Conservation (phyloP, 2,888 invertebrate genomes). For the Emesis castigata region DNA sequence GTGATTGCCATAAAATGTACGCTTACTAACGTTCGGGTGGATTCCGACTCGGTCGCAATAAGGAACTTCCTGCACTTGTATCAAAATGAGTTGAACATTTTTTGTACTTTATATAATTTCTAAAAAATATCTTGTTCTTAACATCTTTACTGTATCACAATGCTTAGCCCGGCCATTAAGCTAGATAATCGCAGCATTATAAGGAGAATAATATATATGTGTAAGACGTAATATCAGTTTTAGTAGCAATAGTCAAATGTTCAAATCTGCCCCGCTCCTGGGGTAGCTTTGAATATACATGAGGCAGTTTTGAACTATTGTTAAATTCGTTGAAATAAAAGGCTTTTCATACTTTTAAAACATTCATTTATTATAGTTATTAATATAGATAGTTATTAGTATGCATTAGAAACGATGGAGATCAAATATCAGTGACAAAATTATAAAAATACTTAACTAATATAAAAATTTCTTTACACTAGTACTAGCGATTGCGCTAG, state of each 20-base stretch:
- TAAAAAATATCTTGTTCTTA: not conserved
- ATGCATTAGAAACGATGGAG: not conserved
- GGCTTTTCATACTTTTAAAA: not conserved
- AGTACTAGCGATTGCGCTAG: slow-evolving; percentile 14
- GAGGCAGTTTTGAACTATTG: not conserved
- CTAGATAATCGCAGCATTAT: not conserved
- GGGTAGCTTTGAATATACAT: not conserved
- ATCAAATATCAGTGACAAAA: slow-evolving; percentile 20
- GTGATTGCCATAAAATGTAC: too few relatives aligned
- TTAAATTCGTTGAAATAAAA: not conserved
- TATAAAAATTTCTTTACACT: too few relatives aligned
- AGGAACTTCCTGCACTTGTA: too few relatives aligned
- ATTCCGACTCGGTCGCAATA: too few relatives aligned
- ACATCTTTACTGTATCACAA: not conserved
- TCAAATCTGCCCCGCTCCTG: slow-evolving; percentile 1
- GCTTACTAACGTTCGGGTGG: too few relatives aligned
- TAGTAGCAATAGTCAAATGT: not conserved
- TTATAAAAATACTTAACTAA: slow-evolving; percentile 1
- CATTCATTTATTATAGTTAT: not conserved
- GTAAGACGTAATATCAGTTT: not conserved
- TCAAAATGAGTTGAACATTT: slow-evolving; percentile 27
- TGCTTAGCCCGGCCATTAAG: not conserved
- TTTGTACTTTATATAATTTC: slow-evolving; percentile 7
- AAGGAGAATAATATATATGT: not conserved
- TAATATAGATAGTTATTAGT: too few relatives aligned